Base-by-base conservation (phyloP, 2,797 vertebrate genomes). In the Labroides dimidiatus region DNA sequence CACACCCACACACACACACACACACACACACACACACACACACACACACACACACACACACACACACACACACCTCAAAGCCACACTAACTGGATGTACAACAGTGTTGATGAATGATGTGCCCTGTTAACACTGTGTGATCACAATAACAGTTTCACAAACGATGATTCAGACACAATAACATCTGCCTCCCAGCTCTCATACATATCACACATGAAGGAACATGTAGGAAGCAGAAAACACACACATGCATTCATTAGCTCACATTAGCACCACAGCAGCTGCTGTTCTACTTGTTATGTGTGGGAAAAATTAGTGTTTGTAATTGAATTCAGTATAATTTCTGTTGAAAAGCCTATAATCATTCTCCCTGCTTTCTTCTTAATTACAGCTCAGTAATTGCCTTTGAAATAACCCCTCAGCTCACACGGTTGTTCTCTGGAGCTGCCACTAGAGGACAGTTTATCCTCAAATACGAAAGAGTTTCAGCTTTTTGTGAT, bases 371-470 rank as follows among this genome's bases (percentile, higher is more conserved):
- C 14, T 47, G 63, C 55, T 68, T 63, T 76, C 59, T 47, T 65
- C 60, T 65, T 90, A 87, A 90, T 92, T 90, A 85, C 63, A 66
- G 56, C 75, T 75, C 57, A 54, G 56, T 80, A 79, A 89, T 82
- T 87, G 80, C 76, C 72, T 89, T 81, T 88, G 81, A 78, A 83
- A 79, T 76, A 77, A 83, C 77, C 78, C 82, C 59, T 47, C n/a
- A 45, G 59, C 60, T 69, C 6, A 2, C n/a, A 47, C 16, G 15
- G 78, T 57, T 66, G 65, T 85, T 87, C 21, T 11, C 0, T 7
- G 0, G 20, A 67, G n/a, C n/a, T 56, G 30, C 88, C 88, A 86
- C 84, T 69, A 88, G 90, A 79, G 88, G 49, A 84, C 87, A 90
- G 75, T 50, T 85, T 82, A 45, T 15, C 62, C 77, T 72, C 75